A percentile compares a stretch with the other conserved stretches of the same genome.
phyloP scores from a whole-genome alignment of 2,888 invertebrate species.

The Lomographa bimaculata region DNA sequence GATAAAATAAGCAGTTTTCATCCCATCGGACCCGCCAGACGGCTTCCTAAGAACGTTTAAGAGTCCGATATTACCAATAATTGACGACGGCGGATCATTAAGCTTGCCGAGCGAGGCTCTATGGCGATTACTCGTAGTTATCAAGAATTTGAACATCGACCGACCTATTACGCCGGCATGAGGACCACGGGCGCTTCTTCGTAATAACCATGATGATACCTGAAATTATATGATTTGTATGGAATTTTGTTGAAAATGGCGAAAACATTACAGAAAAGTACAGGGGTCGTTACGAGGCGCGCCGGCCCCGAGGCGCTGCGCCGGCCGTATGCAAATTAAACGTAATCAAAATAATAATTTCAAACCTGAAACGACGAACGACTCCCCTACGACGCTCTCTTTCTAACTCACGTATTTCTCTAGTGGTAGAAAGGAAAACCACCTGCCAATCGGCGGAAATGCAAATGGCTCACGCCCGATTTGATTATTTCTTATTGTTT shows the following conservation, averaged over 20 bases:
- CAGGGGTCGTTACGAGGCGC: constrained; percentile 75
- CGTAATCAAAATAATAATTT: constrained; percentile 83
- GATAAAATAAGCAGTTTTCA: constrained; percentile 48
- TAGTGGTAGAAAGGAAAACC: constrained; percentile 55
- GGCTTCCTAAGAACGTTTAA: constrained; percentile 80
- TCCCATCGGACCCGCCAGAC: constrained; percentile 55
- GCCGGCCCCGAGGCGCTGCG: constrained; percentile 57
- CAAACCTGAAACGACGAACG: constrained; percentile 52
- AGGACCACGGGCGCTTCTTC: constrained; percentile 75
- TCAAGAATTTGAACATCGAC: constrained; percentile 76
- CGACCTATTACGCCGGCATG: constrained; percentile 73
- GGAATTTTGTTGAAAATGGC: constrained; percentile 84
- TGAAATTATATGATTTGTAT: constrained; percentile 82
- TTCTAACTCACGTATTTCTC: constrained; percentile 46
- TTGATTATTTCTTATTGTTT: constrained; percentile 76
- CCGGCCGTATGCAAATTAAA: constrained; percentile 81
- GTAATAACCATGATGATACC: constrained; percentile 81
- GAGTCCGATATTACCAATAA: constrained; percentile 79
- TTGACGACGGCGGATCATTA: constrained; percentile 75
- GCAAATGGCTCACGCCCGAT: constrained; percentile 69
- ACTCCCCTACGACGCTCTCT: constrained; percentile 48
- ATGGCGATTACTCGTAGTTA: constrained; percentile 81
- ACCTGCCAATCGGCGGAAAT: constrained; percentile 57
- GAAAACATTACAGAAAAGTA: constrained; percentile 83
- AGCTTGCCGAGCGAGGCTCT: constrained; percentile 72